Evolutionary conservation across 2,113 vertebrate species (phyloP).

Genomic region (Bettongia penicillata): DNA sequence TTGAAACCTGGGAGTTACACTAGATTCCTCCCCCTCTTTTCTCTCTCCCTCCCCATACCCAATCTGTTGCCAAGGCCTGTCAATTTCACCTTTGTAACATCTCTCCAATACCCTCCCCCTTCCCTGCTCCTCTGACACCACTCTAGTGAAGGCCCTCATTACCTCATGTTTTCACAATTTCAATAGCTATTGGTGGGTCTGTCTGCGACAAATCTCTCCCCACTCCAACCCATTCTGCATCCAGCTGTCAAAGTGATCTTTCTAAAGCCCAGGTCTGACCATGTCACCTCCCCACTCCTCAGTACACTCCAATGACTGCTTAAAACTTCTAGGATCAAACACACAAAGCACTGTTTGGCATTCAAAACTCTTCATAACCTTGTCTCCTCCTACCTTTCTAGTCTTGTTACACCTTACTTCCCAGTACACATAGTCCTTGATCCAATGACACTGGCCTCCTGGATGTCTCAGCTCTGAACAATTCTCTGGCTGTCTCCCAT

Average conservation of each 20-base stretch:
- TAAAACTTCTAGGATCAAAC: neutral
- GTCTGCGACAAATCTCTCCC: neutral
- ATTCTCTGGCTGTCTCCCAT: neutral
- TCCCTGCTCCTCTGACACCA: neutral
- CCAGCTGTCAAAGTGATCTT: neutral
- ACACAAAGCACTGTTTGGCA: neutral
- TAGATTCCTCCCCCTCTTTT: neutral
- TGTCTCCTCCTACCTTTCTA: neutral
- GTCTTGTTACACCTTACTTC: neutral
- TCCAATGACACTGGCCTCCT: neutral
- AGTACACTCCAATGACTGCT: neutral
- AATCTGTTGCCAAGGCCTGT: neutral
- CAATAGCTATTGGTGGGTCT: neutral
- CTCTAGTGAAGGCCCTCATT: neutral
- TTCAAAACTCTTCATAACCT: neutral
- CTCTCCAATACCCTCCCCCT: neutral
- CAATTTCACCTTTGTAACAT: neutral
- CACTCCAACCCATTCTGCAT: neutral
- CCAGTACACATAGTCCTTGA: neutral
- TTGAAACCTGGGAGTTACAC: neutral
- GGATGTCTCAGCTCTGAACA: neutral
- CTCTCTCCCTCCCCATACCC: neutral
- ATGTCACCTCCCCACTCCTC: neutral
- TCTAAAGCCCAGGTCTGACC: neutral
- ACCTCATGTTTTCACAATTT: neutral